Base-by-base conservation (phyloP, 2,888 invertebrate species). In the Thera britannica region DNA sequence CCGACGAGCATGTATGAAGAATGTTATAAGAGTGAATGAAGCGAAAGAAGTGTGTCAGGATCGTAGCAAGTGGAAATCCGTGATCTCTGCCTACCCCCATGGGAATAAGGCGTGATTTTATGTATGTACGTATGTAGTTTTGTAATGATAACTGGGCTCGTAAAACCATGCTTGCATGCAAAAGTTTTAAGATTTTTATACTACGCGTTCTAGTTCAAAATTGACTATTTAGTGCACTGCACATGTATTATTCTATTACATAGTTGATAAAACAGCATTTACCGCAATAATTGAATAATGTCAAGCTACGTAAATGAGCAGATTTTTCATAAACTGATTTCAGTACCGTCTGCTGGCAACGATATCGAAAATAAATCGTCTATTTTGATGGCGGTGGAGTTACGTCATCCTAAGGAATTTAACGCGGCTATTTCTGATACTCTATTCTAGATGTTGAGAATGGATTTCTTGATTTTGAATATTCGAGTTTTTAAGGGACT, bases 341-440 rank as follows among this genome's bases (percentile, higher is more conserved):
- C 86, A 85, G 82, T 78, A 75, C 8, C 77, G 87, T 85, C 86
- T 86, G 86, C 82, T 90, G 90, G 90, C 90, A 90, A 88, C 89
- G 80, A 77, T 80, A 82, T 86, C 85, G 81, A 87, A 91, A 91
- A 92, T 92, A 89, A 71, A 89, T 88, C 75, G 81, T 85, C 89
- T 92, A 92, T 92, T 92, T 91, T 86, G 76, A 86, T 78, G 74
- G 67, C 66, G 75, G 74, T 75, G 64, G n/a, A n/a, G 79, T 90
- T 90, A 92, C 91, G 91, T 86, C 83, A 84, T 78, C 34, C 36
- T 61, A 72, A 67, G 89, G 92, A 89, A 92, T 92, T 86, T 87
- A 82, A 83, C 85, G 62, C 48, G 59, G 80, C 75, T 89, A 89
- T 90, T 89, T 88, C 79, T 73, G 83, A 75, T 76, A 59, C 69